A percentile compares a stretch with the other conserved stretches of the same genome.
Evolutionary conservation across 2,888 invertebrate genomes (phyloP).

Genomic region (Drosophila cyrtoloma): DNA sequence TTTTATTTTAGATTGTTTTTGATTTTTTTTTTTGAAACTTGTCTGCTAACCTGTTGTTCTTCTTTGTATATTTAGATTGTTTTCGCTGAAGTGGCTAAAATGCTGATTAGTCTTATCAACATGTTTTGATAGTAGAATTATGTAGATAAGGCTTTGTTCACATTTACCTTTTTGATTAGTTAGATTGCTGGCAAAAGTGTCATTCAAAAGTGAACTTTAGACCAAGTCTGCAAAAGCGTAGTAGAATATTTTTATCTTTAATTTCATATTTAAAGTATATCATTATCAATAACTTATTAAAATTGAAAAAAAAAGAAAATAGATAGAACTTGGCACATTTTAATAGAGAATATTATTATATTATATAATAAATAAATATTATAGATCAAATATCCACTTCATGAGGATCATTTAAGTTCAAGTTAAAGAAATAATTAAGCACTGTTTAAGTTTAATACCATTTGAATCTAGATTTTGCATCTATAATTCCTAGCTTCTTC

Average conservation of each 20-base stretch:
- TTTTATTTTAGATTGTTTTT: neutral
- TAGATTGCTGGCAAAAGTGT: neutral
- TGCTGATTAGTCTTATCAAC: slow-evolving; percentile 29
- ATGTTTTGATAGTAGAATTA: slow-evolving; percentile 7
- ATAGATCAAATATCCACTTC: neutral
- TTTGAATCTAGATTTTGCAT: neutral
- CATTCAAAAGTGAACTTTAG: slow-evolving; percentile 1
- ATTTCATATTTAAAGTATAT: too few relatives aligned
- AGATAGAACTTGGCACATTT: too few relatives aligned
- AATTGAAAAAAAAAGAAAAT: too few relatives aligned
- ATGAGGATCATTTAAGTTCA: neutral
- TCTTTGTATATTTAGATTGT: slow-evolving; percentile 2
- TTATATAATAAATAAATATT: neutral
- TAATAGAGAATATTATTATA: neutral
- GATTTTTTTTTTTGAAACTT: neutral
- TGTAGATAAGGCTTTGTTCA: slow-evolving; percentile 14
- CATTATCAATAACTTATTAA: too few relatives aligned
- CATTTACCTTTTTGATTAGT: neutral
- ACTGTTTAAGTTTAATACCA: neutral
- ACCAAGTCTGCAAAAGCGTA: neutral
- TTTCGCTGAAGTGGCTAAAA: neutral
- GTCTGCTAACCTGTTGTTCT: neutral
- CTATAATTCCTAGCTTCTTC: neutral
- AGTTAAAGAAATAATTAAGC: neutral
- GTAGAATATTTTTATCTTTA: neutral